Conservation (phyloP, 2,797 vertebrate species). For the Cryptoblepharus egeriae region DNA sequence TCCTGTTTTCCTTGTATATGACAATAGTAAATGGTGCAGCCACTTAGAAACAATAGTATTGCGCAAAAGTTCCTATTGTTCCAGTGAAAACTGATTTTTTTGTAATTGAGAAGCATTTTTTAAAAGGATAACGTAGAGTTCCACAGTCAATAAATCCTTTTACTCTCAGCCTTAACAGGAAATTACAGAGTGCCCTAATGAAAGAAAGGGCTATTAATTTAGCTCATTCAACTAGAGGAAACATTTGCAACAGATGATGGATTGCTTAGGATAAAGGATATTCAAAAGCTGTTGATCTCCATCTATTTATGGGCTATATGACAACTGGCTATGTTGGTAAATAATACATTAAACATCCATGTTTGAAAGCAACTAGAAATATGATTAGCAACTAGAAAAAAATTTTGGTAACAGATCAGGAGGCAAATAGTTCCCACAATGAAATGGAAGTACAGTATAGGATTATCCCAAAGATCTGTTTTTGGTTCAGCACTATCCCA, state of each 20-base stretch:
- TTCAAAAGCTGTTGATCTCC: not conserved
- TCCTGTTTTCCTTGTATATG: not conserved
- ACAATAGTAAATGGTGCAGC: not conserved
- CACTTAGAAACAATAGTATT: not conserved
- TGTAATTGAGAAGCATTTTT: not conserved
- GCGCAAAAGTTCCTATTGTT: not conserved
- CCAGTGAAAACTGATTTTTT: not conserved
- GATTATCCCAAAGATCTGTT: not conserved
- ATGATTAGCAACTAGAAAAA: not conserved
- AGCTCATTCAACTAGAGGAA: conserved; percentile 50
- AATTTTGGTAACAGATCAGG: not conserved
- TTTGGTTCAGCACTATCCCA: too few relatives aligned
- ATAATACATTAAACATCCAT: not conserved
- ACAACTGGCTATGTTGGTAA: not conserved
- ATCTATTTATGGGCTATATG: not conserved
- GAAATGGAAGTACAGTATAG: not conserved
- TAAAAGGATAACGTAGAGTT: fast-evolving
- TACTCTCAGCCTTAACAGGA: conserved; percentile 24
- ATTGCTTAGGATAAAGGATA: conserved; percentile 23
- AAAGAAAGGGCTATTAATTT: conserved; percentile 42
- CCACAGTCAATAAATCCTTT: not conserved
- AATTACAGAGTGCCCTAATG: conserved; percentile 21
- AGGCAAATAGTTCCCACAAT: not conserved
- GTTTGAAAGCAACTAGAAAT: not conserved
- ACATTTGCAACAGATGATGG: conserved; percentile 24